phyloP scores from a whole-genome alignment of 1,140 invertebrate species.

The Zaprionus ghesquierei region DNA sequence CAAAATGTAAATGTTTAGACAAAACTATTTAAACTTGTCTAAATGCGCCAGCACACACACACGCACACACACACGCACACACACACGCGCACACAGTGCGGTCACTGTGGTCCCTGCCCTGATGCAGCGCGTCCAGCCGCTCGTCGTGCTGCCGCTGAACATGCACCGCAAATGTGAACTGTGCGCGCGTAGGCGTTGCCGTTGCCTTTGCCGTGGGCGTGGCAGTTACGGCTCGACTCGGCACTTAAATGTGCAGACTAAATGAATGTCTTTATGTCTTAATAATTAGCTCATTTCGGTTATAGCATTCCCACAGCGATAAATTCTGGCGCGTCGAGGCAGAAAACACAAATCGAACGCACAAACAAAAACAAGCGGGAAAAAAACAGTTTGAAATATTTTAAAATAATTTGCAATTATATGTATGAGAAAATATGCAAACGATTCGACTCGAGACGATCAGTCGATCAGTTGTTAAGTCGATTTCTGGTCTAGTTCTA shows the following conservation, averaged over 20 bases:
- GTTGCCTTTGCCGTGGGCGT: slow-evolving; percentile 13
- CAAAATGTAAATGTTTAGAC: slow-evolving; percentile 78
- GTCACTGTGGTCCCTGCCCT: slow-evolving; percentile 29
- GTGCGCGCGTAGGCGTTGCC: slow-evolving; percentile 1
- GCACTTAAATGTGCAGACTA: slow-evolving; percentile 49
- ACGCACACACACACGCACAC: slow-evolving; percentile 4
- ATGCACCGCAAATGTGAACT: slow-evolving; percentile 8
- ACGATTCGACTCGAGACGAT: slow-evolving; percentile 9
- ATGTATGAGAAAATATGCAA: not conserved
- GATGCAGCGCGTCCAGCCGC: slow-evolving; percentile 29
- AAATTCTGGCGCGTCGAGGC: slow-evolving; percentile 21
- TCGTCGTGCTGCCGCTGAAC: slow-evolving; percentile 29
- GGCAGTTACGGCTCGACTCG: slow-evolving; percentile 27
- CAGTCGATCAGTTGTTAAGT: not conserved
- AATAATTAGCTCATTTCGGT: slow-evolving; percentile 53
- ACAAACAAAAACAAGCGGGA: no score
- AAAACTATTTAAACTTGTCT: slow-evolving; percentile 55
- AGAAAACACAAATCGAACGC: not conserved
- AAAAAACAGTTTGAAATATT: not conserved
- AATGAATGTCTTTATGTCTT: slow-evolving; percentile 49
- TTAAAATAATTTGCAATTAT: slow-evolving; percentile 2
- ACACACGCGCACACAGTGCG: slow-evolving; percentile 12
- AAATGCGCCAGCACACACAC: slow-evolving; percentile 25
- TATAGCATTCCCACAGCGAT: slow-evolving; percentile 48
- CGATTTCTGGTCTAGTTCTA: not conserved